Conservation (phyloP, 2,888 invertebrate genomes). For the Drosophila diplacantha region DNA sequence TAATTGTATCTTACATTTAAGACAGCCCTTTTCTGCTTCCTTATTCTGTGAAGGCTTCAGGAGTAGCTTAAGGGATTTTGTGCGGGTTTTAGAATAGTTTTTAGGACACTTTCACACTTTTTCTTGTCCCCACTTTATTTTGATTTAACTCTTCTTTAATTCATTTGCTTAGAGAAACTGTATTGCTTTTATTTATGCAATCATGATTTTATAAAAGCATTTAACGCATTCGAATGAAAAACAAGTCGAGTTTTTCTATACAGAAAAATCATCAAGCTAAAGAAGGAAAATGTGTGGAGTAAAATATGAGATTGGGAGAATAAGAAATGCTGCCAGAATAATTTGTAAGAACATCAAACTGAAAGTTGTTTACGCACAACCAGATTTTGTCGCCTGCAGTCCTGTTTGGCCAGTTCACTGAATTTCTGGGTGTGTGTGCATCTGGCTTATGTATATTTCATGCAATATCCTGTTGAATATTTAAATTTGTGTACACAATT, state of each 20-base stretch:
- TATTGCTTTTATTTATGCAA: neutral
- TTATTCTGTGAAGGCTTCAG: neutral
- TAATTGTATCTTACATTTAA: neutral
- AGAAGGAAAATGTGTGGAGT: neutral
- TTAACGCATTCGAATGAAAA: slow-evolving; percentile 3
- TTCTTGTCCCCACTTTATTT: neutral
- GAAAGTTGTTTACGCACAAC: slow-evolving; percentile 52
- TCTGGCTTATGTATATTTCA: slow-evolving; percentile 57
- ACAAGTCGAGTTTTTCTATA: neutral
- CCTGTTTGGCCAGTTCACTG: slow-evolving; percentile 34
- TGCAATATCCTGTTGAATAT: slow-evolving; percentile 71
- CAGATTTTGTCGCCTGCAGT: slow-evolving; percentile 62
- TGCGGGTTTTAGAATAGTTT: neutral
- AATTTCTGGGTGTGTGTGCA: slow-evolving; percentile 25
- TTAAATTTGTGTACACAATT: slow-evolving; percentile 70
- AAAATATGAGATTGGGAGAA: slow-evolving; percentile 14
- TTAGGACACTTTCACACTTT: neutral
- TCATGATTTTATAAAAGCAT: neutral
- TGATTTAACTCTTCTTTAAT: neutral
- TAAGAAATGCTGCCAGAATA: slow-evolving; percentile 37
- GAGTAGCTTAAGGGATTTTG: neutral
- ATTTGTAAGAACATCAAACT: slow-evolving; percentile 43
- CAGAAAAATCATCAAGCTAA: neutral
- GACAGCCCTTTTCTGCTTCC: too few relatives aligned
- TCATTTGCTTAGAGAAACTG: neutral